These are phyloP conservation scores for Chinchilla lanigera DNA, from an alignment of 2,113 vertebrate species.

Conservation along the genomic window DNA sequence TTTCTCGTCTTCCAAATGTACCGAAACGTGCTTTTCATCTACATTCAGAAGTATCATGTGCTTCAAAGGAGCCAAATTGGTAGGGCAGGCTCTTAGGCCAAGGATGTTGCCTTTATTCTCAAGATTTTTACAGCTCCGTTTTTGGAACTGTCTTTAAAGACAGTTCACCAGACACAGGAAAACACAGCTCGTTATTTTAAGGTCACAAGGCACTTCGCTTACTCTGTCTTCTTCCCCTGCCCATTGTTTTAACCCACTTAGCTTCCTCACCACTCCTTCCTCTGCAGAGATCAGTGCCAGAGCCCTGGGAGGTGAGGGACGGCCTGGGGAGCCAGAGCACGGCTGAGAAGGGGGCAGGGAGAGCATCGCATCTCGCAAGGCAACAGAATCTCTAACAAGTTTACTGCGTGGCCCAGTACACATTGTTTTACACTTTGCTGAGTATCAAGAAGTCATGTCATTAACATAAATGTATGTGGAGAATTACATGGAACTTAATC, in stretches of 20 bases:
- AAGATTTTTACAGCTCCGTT: constrained; percentile 70
- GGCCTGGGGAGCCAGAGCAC: constrained; percentile 40
- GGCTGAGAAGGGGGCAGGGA: constrained; percentile 44
- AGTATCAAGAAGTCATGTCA: constrained; percentile 3
- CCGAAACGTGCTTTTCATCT: constrained; percentile 16
- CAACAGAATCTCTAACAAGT: background rate
- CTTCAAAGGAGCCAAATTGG: constrained; percentile 19
- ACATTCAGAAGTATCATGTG: background rate
- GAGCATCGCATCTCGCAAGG: background rate
- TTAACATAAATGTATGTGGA: constrained; percentile 47
- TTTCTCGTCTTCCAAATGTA: background rate
- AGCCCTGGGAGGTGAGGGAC: constrained; percentile 67
- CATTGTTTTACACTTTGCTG: background rate
- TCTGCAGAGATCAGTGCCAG: constrained; percentile 77
- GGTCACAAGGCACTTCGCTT: constrained; percentile 75
- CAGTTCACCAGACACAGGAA: constrained; percentile 80
- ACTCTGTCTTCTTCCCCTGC: constrained; percentile 79
- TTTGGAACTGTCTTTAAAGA: constrained; percentile 75
- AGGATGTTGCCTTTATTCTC: constrained; percentile 63
- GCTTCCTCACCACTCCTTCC: constrained; percentile 78
- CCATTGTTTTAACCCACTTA: constrained; percentile 78
- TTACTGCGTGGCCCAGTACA: background rate
- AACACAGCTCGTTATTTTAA: constrained; percentile 79
- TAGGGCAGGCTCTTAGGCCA: background rate
- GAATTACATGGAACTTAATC: background rate